phyloP scores from a whole-genome alignment of 1,140 invertebrate genomes.

The Drosophila sechellia region DNA sequence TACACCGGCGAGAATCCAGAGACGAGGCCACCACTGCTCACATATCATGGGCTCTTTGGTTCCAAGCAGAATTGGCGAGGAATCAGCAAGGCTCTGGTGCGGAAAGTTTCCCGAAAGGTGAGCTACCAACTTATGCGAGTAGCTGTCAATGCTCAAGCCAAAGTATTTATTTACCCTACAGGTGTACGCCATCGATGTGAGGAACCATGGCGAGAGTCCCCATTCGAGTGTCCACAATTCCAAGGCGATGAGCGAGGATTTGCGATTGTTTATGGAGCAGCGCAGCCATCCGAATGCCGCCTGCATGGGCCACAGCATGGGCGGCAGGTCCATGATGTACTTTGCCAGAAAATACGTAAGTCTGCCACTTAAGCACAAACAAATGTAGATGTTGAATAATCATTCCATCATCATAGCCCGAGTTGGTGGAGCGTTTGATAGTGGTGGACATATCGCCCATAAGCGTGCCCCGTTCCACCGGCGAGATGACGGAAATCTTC shows the following conservation, averaged over 20 bases:
- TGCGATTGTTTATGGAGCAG: constrained; percentile 86
- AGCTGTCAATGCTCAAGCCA: not conserved
- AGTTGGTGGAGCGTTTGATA: constrained; percentile 91
- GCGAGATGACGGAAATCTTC: constrained; percentile 88
- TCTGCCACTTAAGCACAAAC: not conserved
- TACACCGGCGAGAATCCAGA: constrained; percentile 23
- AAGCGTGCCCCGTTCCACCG: constrained; percentile 87
- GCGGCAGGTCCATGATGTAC: constrained; percentile 93
- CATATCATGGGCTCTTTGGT: constrained; percentile 94
- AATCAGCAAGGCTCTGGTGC: constrained; percentile 90
- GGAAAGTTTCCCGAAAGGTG: constrained; percentile 86
- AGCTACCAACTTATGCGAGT: not conserved
- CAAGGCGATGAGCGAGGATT: constrained; percentile 89
- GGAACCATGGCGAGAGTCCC: constrained; percentile 96
- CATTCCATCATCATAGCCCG: constrained; percentile 86
- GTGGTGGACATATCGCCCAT: constrained; percentile 94
- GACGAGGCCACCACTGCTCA: constrained; percentile 88
- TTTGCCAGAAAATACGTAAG: constrained; percentile 88
- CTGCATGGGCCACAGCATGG: constrained; percentile 96
- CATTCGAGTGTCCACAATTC: constrained; percentile 91
- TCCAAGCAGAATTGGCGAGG: constrained; percentile 94
- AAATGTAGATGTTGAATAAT: not conserved
- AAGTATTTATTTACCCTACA: constrained; percentile 3
- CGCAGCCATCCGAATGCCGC: constrained; percentile 86
- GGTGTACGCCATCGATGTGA: constrained; percentile 92